These are phyloP conservation scores for Girardinus metallicus DNA, from an alignment of 2,797 vertebrate species.

Conservation along the genomic window DNA sequence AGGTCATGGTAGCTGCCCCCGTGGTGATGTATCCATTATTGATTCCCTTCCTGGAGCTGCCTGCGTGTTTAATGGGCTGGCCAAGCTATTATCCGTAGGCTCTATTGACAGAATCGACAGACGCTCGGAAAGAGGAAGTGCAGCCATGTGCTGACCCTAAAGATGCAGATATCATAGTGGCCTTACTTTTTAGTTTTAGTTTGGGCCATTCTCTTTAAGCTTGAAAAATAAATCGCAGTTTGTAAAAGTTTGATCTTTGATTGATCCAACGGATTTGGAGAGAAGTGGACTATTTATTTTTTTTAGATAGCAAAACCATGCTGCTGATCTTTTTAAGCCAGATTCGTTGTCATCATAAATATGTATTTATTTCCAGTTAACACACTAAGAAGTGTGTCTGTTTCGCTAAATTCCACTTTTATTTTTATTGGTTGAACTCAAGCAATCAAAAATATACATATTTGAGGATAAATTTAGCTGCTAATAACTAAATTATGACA, in stretches of 20 bases:
- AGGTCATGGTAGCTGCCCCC: slow-evolving; percentile 70
- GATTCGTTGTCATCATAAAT: neutral
- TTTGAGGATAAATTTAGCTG: neutral
- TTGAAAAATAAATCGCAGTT: neutral
- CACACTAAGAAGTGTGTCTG: neutral
- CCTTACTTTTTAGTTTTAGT: slow-evolving; percentile 23
- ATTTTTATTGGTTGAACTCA: neutral
- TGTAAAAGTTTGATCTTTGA: neutral
- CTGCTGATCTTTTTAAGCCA: neutral
- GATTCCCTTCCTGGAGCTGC: slow-evolving; percentile 73
- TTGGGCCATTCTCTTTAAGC: slow-evolving; percentile 2
- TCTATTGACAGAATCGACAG: slow-evolving; percentile 79
- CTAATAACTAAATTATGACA: neutral
- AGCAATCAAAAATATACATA: neutral
- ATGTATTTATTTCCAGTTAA: neutral
- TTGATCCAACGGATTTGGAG: neutral
- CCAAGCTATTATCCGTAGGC: slow-evolving; percentile 77
- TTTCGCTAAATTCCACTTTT: neutral
- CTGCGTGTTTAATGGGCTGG: slow-evolving; percentile 76
- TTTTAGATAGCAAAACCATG: neutral
- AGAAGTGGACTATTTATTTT: neutral
- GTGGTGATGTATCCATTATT: slow-evolving; percentile 75
- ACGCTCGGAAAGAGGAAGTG: slow-evolving; percentile 72
- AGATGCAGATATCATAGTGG: slow-evolving; percentile 50
- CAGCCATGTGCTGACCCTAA: slow-evolving; percentile 63